These are phyloP conservation scores for Catamblyrhynchus diadema DNA, from an alignment of 2,797 vertebrate genomes.

Conservation along the genomic window DNA sequence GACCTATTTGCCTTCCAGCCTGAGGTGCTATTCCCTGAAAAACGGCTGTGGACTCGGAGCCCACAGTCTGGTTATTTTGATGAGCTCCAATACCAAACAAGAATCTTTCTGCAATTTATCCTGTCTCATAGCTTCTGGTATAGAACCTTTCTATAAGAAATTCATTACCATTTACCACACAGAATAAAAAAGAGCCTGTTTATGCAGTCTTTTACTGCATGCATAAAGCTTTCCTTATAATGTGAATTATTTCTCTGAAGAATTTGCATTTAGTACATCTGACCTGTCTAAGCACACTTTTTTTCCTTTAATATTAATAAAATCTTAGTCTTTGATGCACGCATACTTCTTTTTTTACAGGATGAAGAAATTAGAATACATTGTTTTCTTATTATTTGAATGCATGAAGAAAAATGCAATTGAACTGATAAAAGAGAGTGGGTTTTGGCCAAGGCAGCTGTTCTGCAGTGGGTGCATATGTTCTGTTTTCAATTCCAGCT, in stretches of 20 bases:
- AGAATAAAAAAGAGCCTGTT: background rate
- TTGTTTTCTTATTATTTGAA: background rate
- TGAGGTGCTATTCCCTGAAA: background rate
- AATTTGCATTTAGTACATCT: background rate
- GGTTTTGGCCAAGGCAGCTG: background rate
- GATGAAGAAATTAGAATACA: background rate
- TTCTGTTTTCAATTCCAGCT: background rate
- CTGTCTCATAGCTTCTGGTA: background rate
- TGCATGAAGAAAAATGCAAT: background rate
- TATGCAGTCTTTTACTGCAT: background rate
- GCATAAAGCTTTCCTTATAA: background rate
- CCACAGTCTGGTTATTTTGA: background rate
- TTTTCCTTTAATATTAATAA: background rate
- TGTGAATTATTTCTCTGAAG: background rate
- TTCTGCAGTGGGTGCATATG: background rate
- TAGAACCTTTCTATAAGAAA: background rate
- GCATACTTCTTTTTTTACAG: background rate
- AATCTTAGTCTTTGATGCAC: background rate
- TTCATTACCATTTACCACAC: background rate
- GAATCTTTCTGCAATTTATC: background rate
- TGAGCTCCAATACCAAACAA: background rate
- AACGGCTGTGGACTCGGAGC: rapidly evolving
- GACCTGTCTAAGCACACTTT: background rate
- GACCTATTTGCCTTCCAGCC: background rate
- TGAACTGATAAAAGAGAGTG: background rate